Evolutionary conservation across 2,113 vertebrate species (phyloP).

Genomic region (Colistium nudipinnis): DNA sequence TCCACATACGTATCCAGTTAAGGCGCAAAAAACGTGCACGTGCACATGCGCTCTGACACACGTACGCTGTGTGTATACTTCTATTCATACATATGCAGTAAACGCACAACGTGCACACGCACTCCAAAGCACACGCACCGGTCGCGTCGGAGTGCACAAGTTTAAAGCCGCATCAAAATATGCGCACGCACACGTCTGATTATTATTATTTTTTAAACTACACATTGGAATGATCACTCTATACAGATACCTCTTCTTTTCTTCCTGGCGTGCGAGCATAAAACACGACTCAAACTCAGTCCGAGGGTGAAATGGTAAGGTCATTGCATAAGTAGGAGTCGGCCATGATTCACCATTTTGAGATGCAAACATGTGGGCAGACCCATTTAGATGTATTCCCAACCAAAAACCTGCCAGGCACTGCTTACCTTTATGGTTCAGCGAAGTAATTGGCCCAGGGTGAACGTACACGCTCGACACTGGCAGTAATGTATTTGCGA

Average conservation of each 20-base stretch:
- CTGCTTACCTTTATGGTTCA: conserved; percentile 78
- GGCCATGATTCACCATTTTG: conserved; percentile 58
- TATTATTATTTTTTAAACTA: conserved; percentile 31
- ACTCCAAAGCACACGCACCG: neutral
- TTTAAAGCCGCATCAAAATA: conserved; percentile 54
- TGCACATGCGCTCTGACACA: neutral
- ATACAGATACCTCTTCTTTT: conserved; percentile 21
- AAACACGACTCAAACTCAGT: conserved; percentile 60
- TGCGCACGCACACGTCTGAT: conserved; percentile 55
- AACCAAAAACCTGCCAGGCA: conserved; percentile 70
- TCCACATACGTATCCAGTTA: conserved; percentile 60
- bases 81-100: conserved; percentile 27
- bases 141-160: conserved; percentile 33
- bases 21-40: conserved; percentile 31
- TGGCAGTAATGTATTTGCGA: conserved; percentile 80
- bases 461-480: conserved; percentile 70
- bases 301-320: conserved; percentile 65
- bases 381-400: conserved; percentile 47
- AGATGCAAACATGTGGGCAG: conserved; percentile 61
- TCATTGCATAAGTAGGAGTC: conserved; percentile 70
- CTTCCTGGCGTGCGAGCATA: conserved; percentile 26
- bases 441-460: conserved; percentile 78
- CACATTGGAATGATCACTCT: conserved; percentile 47
- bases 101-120: conserved; percentile 21
- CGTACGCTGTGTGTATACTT: neutral